phyloP scores from a whole-genome alignment of 2,113 vertebrate species.

The Apaloderma vittatum region DNA sequence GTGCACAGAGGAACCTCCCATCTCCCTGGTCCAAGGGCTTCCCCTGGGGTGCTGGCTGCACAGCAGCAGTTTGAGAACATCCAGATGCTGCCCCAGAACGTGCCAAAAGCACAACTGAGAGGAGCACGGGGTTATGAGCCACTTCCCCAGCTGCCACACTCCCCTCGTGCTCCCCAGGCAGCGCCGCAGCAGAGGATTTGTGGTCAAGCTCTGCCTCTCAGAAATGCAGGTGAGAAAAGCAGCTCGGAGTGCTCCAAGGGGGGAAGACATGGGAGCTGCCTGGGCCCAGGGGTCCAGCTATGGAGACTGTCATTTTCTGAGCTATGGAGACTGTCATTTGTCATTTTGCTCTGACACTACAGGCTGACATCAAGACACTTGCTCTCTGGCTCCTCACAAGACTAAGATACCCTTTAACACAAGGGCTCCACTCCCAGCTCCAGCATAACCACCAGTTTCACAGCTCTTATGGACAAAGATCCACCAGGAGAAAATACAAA shows the following conservation, averaged over 20 bases:
- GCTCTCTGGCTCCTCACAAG: neutral
- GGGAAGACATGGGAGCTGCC: neutral
- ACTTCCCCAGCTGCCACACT: neutral
- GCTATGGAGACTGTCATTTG: rapidly evolving
- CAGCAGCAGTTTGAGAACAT: neutral
- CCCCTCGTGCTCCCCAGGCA: neutral
- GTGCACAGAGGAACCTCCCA: neutral
- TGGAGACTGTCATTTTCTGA: rapidly evolving
- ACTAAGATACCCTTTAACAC: neutral
- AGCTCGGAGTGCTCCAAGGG: neutral
- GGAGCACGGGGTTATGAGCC: neutral
- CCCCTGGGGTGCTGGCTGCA: neutral
- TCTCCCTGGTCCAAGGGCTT: neutral
- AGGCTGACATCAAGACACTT: neutral
- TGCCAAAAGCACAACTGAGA: neutral
- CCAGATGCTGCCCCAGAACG: neutral
- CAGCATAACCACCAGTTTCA: neutral
- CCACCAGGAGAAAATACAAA: neutral
- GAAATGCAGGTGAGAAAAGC: neutral
- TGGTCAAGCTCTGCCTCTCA: neutral
- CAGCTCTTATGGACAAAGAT: neutral
- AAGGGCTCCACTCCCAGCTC: neutral
- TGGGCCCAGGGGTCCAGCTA: neutral
- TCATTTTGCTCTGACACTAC: neutral
- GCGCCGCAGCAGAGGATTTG: neutral